These are phyloP conservation scores for Gobio gobio DNA, from an alignment of 2,113 vertebrate genomes.

Conservation along the genomic window DNA sequence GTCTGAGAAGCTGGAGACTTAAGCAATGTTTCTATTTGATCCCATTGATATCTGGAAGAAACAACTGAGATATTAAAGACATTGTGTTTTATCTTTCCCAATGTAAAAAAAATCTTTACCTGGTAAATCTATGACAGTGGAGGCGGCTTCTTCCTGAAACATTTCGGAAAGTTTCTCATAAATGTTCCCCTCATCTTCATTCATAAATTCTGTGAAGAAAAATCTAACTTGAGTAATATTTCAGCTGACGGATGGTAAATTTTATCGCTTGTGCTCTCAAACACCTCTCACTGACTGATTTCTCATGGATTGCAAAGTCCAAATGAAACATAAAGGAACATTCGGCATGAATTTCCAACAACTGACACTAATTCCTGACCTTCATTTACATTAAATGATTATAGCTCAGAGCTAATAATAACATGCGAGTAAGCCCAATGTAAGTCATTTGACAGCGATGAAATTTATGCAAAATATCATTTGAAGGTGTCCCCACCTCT, in stretches of 20 bases:
- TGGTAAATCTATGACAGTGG: slow-evolving; percentile 70
- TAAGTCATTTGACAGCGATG: slow-evolving; percentile 30
- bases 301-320: slow-evolving; percentile 31
- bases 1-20: neutral
- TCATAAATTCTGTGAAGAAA: slow-evolving; percentile 70
- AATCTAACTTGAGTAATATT: slow-evolving; percentile 56
- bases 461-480: slow-evolving; percentile 60
- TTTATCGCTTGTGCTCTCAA: slow-evolving; percentile 5
- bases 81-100: neutral
- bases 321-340: slow-evolving; percentile 25
- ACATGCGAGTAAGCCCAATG: slow-evolving; percentile 45
- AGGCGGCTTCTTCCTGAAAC: slow-evolving; percentile 73
- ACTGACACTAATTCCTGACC: slow-evolving; percentile 58
- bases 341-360: slow-evolving; percentile 38
- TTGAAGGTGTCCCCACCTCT: slow-evolving; percentile 66
- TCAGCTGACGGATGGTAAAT: neutral
- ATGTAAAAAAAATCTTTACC: slow-evolving; percentile 69
- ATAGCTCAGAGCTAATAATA: slow-evolving; percentile 61
- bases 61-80: neutral
- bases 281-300: slow-evolving; percentile 33
- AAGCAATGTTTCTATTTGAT: neutral
- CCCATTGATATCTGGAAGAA: neutral
- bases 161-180: slow-evolving; percentile 74
- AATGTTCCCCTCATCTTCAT: slow-evolving; percentile 72
- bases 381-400: slow-evolving; percentile 61